These are phyloP conservation scores for Remorina albescens DNA, from an alignment of 2,797 vertebrate genomes.

Conservation along the genomic window DNA sequence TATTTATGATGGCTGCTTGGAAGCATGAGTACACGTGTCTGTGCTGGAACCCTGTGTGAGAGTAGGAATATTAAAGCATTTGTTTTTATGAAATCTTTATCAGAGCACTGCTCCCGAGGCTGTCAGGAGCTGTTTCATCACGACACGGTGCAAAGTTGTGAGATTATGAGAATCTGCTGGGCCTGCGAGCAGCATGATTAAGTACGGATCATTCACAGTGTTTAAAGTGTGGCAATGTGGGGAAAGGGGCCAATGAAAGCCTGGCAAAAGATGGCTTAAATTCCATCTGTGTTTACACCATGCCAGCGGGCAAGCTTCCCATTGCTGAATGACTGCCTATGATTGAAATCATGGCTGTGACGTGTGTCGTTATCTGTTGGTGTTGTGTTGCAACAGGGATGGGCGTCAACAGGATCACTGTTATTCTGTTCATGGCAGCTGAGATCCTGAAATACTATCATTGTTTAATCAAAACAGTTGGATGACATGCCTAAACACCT, in stretches of 20 bases:
- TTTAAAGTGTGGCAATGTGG: slow-evolving; percentile 65
- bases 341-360: slow-evolving; percentile 70
- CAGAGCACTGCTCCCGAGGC: slow-evolving; percentile 24
- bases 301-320: slow-evolving; percentile 75
- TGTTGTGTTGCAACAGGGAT: slow-evolving; percentile 55
- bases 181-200: slow-evolving; percentile 51
- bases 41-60: slow-evolving; percentile 16
- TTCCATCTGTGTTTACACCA: slow-evolving; percentile 64
- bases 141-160: slow-evolving; percentile 41
- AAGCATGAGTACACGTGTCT: slow-evolving; percentile 26
- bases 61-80: slow-evolving; percentile 11
- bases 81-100: slow-evolving; percentile 41
- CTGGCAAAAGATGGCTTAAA: slow-evolving; percentile 73
- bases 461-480: slow-evolving; percentile 58
- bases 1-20: slow-evolving; percentile 47
- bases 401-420: slow-evolving; percentile 58
- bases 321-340: slow-evolving; percentile 59
- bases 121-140: slow-evolving; percentile 28
- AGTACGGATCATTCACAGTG: slow-evolving; percentile 59
- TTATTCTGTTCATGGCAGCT: slow-evolving; percentile 50
- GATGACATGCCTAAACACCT: slow-evolving; percentile 51
- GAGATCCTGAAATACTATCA: slow-evolving; percentile 43
- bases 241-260: slow-evolving; percentile 71
- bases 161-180: slow-evolving; percentile 49
- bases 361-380: slow-evolving; percentile 59